Evolutionary conservation across 2,113 vertebrate genomes (phyloP).

Genomic region (Cacatua alba): DNA sequence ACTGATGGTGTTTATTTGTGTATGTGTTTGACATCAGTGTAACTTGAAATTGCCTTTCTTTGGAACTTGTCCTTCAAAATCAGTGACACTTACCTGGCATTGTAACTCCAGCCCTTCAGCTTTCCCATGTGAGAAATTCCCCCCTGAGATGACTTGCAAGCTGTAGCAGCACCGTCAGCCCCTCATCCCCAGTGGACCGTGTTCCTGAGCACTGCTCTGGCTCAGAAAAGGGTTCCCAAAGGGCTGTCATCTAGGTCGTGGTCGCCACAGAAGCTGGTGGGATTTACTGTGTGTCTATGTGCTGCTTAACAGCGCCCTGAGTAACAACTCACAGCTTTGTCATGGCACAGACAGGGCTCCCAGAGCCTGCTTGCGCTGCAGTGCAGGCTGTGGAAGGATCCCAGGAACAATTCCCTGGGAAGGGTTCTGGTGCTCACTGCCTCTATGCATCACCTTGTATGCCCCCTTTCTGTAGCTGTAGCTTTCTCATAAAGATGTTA

Average conservation of each 20-base stretch:
- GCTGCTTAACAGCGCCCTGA: not conserved
- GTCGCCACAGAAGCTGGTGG: not conserved
- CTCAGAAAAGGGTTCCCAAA: not conserved
- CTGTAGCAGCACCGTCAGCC: not conserved
- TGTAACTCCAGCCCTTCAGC: not conserved
- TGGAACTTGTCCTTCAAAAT: not conserved
- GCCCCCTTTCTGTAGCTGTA: not conserved
- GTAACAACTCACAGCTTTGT: not conserved
- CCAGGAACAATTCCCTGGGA: not conserved
- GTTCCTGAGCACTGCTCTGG: not conserved
- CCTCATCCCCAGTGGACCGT: accelerated
- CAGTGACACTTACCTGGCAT: not conserved
- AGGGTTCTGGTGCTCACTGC: not conserved
- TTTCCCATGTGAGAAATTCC: not conserved
- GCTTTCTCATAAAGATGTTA: not conserved
- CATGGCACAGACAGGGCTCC: not conserved
- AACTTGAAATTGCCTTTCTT: not conserved
- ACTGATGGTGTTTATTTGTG: not conserved
- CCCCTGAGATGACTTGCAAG: not conserved
- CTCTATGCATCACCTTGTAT: not conserved
- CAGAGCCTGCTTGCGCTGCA: not conserved
- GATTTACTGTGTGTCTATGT: not conserved
- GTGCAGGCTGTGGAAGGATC: accelerated
- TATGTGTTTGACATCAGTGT: not conserved
- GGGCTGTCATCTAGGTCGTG: not conserved